phyloP scores from a whole-genome alignment of 2,888 invertebrate genomes.

The Drosophila maculinotata region DNA sequence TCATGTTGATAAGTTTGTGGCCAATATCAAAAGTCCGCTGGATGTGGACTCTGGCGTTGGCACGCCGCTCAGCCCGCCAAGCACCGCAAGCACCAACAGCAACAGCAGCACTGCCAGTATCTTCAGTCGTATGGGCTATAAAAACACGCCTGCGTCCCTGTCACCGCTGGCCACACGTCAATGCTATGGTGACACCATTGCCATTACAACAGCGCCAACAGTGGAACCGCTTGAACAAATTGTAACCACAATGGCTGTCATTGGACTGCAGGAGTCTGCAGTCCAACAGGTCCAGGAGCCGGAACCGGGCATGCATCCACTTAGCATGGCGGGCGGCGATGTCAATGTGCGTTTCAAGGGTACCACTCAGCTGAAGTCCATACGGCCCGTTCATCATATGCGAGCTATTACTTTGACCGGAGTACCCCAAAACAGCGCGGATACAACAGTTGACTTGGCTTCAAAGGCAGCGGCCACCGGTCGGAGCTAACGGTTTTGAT shows the following conservation, averaged over 20 bases:
- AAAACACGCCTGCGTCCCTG: conserved; percentile 77
- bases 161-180: conserved; percentile 78
- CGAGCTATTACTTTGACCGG: conserved; percentile 73
- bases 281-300: conserved; percentile 10
- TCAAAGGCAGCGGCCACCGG: conserved; percentile 58
- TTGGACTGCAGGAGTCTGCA: conserved; percentile 22
- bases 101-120: conserved; percentile 70
- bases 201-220: conserved; percentile 55
- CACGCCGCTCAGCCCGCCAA: conserved; percentile 88
- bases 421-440: conserved; percentile 36
- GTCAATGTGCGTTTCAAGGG: conserved; percentile 93
- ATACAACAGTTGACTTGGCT: conserved; percentile 30
- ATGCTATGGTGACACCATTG: conserved; percentile 43
- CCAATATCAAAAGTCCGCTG: conserved; percentile 82
- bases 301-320: conserved; percentile 87
- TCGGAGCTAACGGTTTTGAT: conserved; percentile 85
- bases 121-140: conserved; percentile 83
- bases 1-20: conserved; percentile 82
- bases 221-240: conserved; percentile 39
- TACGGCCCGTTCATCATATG: conserved; percentile 86
- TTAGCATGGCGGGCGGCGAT: conserved; percentile 89
- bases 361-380: conserved; percentile 91
- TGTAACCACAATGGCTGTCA: conserved; percentile 32
- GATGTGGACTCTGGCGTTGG: conserved; percentile 88
- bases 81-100: conserved; percentile 78